Evolutionary conservation across 2,888 invertebrate species (phyloP), one percentile per base, ranked within the genome.

Genomic region (Brachyopa scutellaris): DNA sequence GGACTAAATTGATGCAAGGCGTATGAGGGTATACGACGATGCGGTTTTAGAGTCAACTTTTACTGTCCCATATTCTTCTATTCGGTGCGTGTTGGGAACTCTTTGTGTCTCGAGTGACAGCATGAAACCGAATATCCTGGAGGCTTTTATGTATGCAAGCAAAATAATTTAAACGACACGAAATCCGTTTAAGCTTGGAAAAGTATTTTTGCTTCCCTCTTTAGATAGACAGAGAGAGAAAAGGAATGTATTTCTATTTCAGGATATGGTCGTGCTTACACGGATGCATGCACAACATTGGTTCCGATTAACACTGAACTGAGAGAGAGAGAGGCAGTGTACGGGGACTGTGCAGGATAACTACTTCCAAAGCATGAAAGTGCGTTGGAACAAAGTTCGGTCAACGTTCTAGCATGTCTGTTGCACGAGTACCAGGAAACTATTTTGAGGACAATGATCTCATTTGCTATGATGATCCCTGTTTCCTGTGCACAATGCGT

Each of bases 61-160:
- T 36, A 3, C 29, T 15, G 3, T 3, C 6, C 36, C n/a, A 53
- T 15, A 9, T 3, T 2, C 5, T 9, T 17, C n/a, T 29, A 31
- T 4, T 40, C 2, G 11, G 9, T n/a, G 11, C 6, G 0, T 21
- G 8, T 36, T 26, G 3, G 26, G 26, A 26, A 26, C 26, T 15
- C n/a, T 66, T 7, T 49, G 26, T 59, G 13, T 51, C 13, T 40
- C 13, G 19, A 51, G n/a, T 70, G 70, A 70, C 40, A 70, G 29
- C 23, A 38, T 69, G 29, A 69, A 61, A 61, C 11, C 26, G 62
- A 45, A 72, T 42, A 42, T 21, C 70, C 59, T 40, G 15, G 36
- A 23, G 61, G 49, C 61, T 51, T 69, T 29, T 49, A 38, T 40
- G 11, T 45, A n/a, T n/a, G 29, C 45, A 73, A 38, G 45, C 53